Conservation (phyloP, 2,113 vertebrate species). For the Neogobius melanostomus region DNA sequence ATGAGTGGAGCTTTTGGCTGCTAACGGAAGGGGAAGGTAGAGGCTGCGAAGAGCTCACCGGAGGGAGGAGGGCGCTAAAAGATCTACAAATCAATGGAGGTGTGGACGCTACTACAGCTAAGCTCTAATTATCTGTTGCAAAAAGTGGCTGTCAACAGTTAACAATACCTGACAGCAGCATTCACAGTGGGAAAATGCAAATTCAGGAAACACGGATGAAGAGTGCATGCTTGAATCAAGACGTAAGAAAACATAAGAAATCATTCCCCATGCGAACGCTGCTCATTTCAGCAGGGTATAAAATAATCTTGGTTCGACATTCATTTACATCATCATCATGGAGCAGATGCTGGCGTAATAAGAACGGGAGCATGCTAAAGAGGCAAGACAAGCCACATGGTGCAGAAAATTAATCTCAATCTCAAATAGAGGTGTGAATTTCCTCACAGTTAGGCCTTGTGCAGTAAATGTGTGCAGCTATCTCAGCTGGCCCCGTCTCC, state of each 20-base stretch:
- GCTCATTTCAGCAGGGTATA: conserved; percentile 64
- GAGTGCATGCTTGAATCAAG: conserved; percentile 57
- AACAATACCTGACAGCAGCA: conserved; percentile 68
- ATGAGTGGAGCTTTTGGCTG: conserved; percentile 73
- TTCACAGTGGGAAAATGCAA: conserved; percentile 52
- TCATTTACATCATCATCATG: conserved; percentile 74
- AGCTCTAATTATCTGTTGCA: conserved; percentile 71
- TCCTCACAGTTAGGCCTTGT: conserved; percentile 53
- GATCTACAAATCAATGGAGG: conserved; percentile 73
- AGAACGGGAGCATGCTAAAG: conserved; percentile 64
- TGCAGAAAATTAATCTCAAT: conserved; percentile 76
- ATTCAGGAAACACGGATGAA: conserved; percentile 52
- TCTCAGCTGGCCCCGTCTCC: conserved; percentile 64
- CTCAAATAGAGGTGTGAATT: conserved; percentile 69
- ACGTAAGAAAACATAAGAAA: conserved; percentile 57
- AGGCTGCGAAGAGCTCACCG: conserved; percentile 17
- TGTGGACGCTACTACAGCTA: conserved; percentile 65
- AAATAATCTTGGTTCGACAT: conserved; percentile 69
- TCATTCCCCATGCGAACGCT: conserved; percentile 39
- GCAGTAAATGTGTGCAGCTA: conserved; percentile 59
- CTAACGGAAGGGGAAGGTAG: conserved; percentile 55
- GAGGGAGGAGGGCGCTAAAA: conserved; percentile 16
- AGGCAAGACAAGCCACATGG: conserved; percentile 71
- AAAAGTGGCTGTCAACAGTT: conserved; percentile 65
- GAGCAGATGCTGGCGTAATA: conserved; percentile 71